A percentile compares a stretch with the other conserved stretches of the same genome.
phyloP scores from a whole-genome alignment of 2,113 vertebrate genomes.

The Aspiorhynchus laticeps region DNA sequence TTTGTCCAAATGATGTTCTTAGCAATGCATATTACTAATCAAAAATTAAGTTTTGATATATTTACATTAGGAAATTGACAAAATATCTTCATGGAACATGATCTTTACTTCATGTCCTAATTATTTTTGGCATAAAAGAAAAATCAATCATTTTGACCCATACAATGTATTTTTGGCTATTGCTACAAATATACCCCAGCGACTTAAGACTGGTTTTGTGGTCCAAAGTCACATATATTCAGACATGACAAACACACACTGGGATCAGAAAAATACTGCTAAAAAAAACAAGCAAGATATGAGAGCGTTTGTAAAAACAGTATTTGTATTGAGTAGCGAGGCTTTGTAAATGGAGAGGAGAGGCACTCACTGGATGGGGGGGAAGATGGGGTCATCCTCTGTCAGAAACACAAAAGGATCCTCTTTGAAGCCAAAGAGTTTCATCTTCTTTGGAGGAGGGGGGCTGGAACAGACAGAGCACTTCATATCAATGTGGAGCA shows the following conservation, averaged over 20 bases:
- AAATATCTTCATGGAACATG: too few species aligned
- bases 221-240: too few species aligned
- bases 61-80: too few species aligned
- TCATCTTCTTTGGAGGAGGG: slow-evolving; percentile 94
- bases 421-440: slow-evolving; percentile 95
- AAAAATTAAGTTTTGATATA: too few species aligned
- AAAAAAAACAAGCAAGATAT: not conserved
- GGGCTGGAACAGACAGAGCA: slow-evolving; percentile 76
- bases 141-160: too few species aligned
- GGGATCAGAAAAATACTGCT: not conserved
- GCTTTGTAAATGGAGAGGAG: slow-evolving; percentile 26
- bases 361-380: slow-evolving; percentile 86
- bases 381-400: slow-evolving; percentile 90
- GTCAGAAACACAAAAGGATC: slow-evolving; percentile 97
- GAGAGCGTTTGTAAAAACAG: not conserved
- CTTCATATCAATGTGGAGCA: not conserved
- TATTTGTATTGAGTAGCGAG: not conserved
- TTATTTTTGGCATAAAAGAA: too few species aligned
- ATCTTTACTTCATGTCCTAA: too few species aligned
- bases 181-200: too few species aligned
- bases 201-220: too few species aligned
- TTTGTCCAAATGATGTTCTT: too few species aligned
- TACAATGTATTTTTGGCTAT: too few species aligned
- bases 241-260: not conserved
- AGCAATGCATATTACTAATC: too few species aligned